Percentiles rank a stretch among this genome's conserved stretches.
Conservation (phyloP, 2,113 vertebrate species). For the Bothrops jararaca region DNA sequence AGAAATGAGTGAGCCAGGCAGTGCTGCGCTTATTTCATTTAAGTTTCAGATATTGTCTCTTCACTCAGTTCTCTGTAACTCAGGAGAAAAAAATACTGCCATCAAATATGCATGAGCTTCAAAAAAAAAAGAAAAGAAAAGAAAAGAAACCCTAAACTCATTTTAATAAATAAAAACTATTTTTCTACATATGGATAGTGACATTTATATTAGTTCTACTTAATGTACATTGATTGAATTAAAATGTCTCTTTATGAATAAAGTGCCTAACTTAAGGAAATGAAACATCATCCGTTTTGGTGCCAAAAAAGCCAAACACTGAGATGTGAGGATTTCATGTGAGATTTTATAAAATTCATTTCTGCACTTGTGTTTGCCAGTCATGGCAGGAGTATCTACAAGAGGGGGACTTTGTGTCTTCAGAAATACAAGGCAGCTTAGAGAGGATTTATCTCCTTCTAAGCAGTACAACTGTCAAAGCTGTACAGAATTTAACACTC, state of each 20-base stretch:
- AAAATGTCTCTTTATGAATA: conserved; percentile 58
- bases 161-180: conserved; percentile 49
- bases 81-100: conserved; percentile 37
- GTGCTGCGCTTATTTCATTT: background rate
- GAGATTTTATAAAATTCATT: conserved; percentile 43
- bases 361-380: conserved; percentile 41
- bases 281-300: conserved; percentile 50
- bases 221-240: conserved; percentile 67
- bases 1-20: background rate
- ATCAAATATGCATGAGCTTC: conserved; percentile 34
- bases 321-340: conserved; percentile 31
- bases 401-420: conserved; percentile 18
- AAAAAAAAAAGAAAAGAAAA: background rate
- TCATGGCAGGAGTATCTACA: conserved; percentile 10
- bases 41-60: conserved; percentile 6
- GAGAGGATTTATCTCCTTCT: conserved; percentile 15
- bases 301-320: conserved; percentile 20
- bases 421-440: background rate
- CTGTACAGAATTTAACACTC: background rate
- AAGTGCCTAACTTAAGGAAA: conserved; percentile 45
- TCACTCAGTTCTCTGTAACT: conserved; percentile 31
- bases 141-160: conserved; percentile 22
- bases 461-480: background rate
- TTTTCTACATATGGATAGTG: conserved; percentile 48
- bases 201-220: conserved; percentile 59